Conservation (phyloP, 2,888 invertebrate genomes). For the Himalopsyche tibetana region DNA sequence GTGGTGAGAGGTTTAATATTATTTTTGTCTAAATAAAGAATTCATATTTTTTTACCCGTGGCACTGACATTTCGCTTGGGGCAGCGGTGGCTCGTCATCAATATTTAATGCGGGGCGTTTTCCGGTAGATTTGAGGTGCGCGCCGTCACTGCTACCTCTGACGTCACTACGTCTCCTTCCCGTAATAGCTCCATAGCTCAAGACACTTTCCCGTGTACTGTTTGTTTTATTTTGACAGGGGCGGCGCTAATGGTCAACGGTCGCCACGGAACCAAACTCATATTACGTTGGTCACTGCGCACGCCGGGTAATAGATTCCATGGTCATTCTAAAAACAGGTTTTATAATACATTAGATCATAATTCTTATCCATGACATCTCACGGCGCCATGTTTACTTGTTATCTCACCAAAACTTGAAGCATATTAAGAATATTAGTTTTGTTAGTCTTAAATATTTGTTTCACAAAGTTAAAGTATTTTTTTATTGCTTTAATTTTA, state of each 20-base stretch:
- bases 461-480: no score
- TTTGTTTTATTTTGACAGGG: constrained; percentile 56
- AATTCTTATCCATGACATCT: no score
- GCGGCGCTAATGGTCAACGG: constrained; percentile 1
- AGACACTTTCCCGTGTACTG: constrained; percentile 60
- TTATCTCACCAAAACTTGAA: no score
- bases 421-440: no score
- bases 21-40: not conserved
- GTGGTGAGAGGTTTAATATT: no score
- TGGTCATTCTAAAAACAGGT: no score
- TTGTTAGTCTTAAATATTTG: no score
- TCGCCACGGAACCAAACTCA: not conserved
- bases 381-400: no score
- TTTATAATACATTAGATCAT: no score
- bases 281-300: no score
- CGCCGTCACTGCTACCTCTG: constrained; percentile 49
- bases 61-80: constrained; percentile 15
- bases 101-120: constrained; percentile 64
- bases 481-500: no score
- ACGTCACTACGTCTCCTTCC: constrained; percentile 50
- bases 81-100: constrained; percentile 57
- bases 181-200: constrained; percentile 59
- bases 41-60: not conserved
- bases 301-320: no score
- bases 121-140: constrained; percentile 64